Evolutionary conservation across 1,140 invertebrate species (phyloP).

Genomic region (Zaprionus tsacasi): DNA sequence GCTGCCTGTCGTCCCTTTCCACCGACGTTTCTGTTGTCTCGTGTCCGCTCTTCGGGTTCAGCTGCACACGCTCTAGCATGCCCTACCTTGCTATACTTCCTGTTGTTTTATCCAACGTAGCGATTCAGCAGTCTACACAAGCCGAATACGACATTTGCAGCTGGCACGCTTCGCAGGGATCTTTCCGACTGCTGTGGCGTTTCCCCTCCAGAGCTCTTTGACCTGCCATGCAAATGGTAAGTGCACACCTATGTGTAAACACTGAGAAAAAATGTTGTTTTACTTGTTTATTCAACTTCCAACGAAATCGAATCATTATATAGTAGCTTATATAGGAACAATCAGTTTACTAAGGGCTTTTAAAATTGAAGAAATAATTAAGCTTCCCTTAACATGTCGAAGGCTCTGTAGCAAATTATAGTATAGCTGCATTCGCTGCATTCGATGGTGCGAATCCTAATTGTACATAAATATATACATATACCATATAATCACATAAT

Average conservation of each 20-base stretch:
- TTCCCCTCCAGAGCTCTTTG: conserved; percentile 51
- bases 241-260: conserved; percentile 50
- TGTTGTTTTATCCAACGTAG: conserved; percentile 6
- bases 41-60: conserved; percentile 37
- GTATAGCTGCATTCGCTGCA: no score
- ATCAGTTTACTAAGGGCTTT: no score
- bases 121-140: conserved; percentile 1
- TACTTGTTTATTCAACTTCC: no score
- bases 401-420: no score
- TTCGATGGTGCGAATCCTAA: no score
- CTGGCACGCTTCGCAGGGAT: conserved; percentile 78
- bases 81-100: conserved; percentile 35
- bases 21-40: conserved; percentile 51
- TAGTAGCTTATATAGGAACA: no score
- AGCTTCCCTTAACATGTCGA: no score
- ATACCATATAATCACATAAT: no score
- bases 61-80: not conserved
- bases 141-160: conserved; percentile 55
- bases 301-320: no score
- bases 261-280: conserved; percentile 33
- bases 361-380: no score
- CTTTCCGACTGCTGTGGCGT: conserved; percentile 65
- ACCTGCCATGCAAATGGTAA: conserved; percentile 66
- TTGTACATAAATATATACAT: no score
- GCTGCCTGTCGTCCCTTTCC: conserved; percentile 42